These are phyloP conservation scores for Budorcas taxicolor DNA, from an alignment of 2,113 vertebrate species.

Conservation along the genomic window DNA sequence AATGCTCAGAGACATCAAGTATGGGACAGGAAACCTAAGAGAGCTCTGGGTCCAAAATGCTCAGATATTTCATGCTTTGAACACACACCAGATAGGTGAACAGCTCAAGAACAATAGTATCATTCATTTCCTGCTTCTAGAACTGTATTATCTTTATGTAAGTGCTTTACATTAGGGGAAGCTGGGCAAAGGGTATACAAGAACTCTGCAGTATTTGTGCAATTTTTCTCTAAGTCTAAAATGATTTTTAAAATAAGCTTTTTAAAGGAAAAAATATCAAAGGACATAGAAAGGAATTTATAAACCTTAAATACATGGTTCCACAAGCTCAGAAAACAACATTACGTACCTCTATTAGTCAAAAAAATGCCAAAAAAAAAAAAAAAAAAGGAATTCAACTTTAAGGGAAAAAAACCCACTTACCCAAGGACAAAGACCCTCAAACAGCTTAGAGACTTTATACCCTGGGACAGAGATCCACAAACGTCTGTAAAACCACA, in stretches of 20 bases:
- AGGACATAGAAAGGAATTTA: background rate
- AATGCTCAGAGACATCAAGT: background rate
- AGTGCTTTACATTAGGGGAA: background rate
- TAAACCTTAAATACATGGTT: conserved; percentile 26
- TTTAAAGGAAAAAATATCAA: conserved; percentile 12
- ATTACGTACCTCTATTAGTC: background rate
- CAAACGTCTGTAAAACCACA: background rate
- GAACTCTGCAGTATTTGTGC: background rate
- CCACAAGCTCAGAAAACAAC: background rate
- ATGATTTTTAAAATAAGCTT: background rate
- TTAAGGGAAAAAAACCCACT: background rate
- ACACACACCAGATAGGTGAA: background rate
- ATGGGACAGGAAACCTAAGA: background rate
- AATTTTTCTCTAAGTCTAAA: conserved; percentile 26
- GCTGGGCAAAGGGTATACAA: background rate
- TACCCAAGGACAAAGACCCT: background rate
- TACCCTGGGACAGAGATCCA: background rate
- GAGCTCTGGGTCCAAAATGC: background rate
- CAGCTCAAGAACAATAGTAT: background rate
- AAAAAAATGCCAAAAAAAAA: background rate
- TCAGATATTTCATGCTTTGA: background rate
- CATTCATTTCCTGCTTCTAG: background rate
- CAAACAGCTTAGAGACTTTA: conserved; percentile 26
- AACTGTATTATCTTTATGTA: background rate
- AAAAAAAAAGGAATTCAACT: background rate